Base-by-base conservation (phyloP, 2,888 invertebrate species). In the Achlya flavicornis region DNA sequence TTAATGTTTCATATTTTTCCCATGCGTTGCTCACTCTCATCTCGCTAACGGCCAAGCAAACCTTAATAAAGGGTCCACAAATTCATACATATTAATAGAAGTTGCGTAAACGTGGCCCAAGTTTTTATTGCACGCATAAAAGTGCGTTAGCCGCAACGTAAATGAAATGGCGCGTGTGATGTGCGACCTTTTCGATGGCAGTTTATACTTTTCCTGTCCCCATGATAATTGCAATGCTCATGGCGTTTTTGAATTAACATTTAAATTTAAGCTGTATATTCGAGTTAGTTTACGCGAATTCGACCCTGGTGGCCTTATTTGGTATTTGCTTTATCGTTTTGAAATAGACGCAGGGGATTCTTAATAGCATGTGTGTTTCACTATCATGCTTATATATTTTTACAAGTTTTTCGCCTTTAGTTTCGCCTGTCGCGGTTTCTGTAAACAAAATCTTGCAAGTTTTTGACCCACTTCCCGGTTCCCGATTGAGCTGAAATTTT, bases 1-100 rank as follows among this genome's bases (percentile, higher is more conserved):
- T 53, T 53, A 16, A 53, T 53, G 53, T 53, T 53, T 53, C 16
- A 53, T 14, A 53, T 19, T 53, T 53, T 53, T 10, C 53, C 48
- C 53, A 53, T 53, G 7, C 69, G 64, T 65, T 59, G 62, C 58
- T 68, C 63, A 46, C n/a, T 53, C 53, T 53, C 53, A 67, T 70
- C 69, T 64, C 58, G 69, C 71, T 69, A 70, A 71, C 71, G 53
- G 19, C 38, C 69, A 53, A 53, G 53, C 65, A 68, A 73, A 69
- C 75, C 73, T 73, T 78, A 81, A 81, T 80, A 79, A 76, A 78
- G 78, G 75, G 64, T 71, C 73, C 77, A 78, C 81, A 83, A 84
- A 82, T 87, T 86, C 87, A 89, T 89, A 87, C 85, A 90, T 88
- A 89, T 89, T 88, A 87, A 89, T 85, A 83, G 69, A 67, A 72